Evolutionary conservation across 2,888 invertebrate species (phyloP).

Genomic region (Erpobdella octoculata): DNA sequence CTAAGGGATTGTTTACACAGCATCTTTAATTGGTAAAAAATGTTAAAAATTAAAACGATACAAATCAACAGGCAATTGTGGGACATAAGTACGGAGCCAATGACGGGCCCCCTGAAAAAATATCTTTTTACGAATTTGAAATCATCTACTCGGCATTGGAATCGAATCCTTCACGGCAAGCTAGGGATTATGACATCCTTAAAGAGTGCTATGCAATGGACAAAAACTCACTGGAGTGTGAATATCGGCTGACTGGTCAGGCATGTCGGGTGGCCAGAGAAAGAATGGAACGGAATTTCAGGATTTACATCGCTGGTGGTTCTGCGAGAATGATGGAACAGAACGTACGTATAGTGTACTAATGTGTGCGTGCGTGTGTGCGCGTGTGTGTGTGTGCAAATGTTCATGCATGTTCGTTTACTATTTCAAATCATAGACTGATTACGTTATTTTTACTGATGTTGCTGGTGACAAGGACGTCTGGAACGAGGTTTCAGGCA

Average conservation of each 20-base stretch:
- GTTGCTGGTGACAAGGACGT: no score
- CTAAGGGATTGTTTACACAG: no score
- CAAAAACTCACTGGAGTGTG: background rate
- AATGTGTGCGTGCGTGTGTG: no score
- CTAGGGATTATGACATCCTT: background rate
- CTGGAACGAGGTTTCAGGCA: no score
- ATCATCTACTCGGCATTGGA: background rate
- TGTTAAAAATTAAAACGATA: no score
- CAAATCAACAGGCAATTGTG: no score
- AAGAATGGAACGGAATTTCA: conserved; percentile 1
- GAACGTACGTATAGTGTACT: no score
- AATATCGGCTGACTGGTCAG: background rate
- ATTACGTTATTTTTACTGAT: no score
- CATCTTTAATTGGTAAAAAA: no score
- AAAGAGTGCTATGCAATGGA: conserved; percentile 4
- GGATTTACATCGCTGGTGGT: background rate
- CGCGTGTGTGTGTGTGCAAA: no score
- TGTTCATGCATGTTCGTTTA: no score
- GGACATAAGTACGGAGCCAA: conserved; percentile 8
- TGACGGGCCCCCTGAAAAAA: background rate
- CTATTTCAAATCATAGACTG: no score
- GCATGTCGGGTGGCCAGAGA: background rate
- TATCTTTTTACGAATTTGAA: conserved; percentile 7
- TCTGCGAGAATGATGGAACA: background rate
- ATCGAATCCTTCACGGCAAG: background rate